Conservation (phyloP, 2,888 invertebrate species). For the Anoplius nigerrimus region DNA sequence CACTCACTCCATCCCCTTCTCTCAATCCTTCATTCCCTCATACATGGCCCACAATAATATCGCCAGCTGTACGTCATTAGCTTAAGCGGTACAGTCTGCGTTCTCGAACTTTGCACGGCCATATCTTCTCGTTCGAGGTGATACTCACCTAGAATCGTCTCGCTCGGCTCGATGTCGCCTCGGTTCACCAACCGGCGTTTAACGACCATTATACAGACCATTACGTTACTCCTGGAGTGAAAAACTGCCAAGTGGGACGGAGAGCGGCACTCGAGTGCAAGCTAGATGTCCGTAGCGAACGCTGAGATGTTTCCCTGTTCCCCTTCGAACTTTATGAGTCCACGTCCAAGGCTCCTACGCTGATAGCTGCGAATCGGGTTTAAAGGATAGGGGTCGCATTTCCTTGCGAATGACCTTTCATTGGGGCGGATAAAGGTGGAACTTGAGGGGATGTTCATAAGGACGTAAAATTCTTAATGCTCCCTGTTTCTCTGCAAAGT, state of each 20-base stretch:
- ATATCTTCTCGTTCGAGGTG: slow-evolving; percentile 23
- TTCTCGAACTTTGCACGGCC: slow-evolving; percentile 50
- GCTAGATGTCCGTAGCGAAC: slow-evolving; percentile 7
- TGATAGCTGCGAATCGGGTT: too few species aligned
- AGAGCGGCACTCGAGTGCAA: slow-evolving; percentile 5
- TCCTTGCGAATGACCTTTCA: too few species aligned
- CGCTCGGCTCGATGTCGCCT: slow-evolving; percentile 9
- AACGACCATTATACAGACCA: slow-evolving; percentile 55
- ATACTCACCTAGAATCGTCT: slow-evolving; percentile 8
- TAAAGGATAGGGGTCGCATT: too few species aligned
- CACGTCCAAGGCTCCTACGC: too few species aligned
- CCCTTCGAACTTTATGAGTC: too few species aligned
- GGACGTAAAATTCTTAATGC: too few species aligned
- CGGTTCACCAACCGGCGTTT: slow-evolving; percentile 28
- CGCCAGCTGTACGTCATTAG: slow-evolving; percentile 72
- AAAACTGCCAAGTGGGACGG: slow-evolving; percentile 40
- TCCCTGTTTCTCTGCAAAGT: too few species aligned
- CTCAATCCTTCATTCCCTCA: slow-evolving; percentile 33
- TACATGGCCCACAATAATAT: slow-evolving; percentile 54
- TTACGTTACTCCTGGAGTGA: slow-evolving; percentile 49
- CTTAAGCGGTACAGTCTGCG: slow-evolving; percentile 70
- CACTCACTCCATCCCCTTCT: slow-evolving; percentile 34
- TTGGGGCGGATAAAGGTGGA: too few species aligned
- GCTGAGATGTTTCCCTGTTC: too few species aligned
- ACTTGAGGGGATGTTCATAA: too few species aligned